Evolutionary conservation across 2,797 vertebrate genomes (phyloP).

Genomic region (Moxostoma hubbsi): DNA sequence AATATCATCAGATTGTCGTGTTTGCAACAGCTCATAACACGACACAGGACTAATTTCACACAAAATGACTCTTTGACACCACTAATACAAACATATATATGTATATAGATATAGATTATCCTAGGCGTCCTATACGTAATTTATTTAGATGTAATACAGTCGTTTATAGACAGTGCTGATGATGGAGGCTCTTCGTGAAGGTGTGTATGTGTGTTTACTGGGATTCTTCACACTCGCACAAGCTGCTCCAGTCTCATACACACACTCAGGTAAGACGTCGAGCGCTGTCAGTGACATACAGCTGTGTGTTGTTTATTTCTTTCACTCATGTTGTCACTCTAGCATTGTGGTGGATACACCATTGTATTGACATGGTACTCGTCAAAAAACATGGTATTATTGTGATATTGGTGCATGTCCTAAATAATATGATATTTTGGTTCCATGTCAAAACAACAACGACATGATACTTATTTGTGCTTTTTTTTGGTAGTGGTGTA

Average conservation of each 20-base stretch:
- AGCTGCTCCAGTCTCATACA: constrained; percentile 72
- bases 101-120: not conserved
- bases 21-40: constrained; percentile 46
- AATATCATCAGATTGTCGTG: constrained; percentile 34
- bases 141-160: constrained; percentile 23
- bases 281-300: not conserved
- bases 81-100: not conserved
- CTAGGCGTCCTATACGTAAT: not conserved
- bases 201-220: constrained; percentile 73
- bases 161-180: constrained; percentile 60
- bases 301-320: not conserved
- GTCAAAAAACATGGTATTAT: no score
- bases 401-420: no score
- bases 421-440: no score
- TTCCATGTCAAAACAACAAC: no score
- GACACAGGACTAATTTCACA: not conserved
- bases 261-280: constrained; percentile 71
- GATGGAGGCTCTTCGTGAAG: constrained; percentile 71
- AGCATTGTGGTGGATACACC: no score
- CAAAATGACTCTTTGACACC: constrained; percentile 34
- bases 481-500: no score
- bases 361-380: no score
- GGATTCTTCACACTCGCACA: constrained; percentile 67
- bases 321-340: not conserved
- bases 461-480: no score